Conservation (phyloP, 1,140 invertebrate genomes). For the Leptinotarsa undecemlineata region DNA sequence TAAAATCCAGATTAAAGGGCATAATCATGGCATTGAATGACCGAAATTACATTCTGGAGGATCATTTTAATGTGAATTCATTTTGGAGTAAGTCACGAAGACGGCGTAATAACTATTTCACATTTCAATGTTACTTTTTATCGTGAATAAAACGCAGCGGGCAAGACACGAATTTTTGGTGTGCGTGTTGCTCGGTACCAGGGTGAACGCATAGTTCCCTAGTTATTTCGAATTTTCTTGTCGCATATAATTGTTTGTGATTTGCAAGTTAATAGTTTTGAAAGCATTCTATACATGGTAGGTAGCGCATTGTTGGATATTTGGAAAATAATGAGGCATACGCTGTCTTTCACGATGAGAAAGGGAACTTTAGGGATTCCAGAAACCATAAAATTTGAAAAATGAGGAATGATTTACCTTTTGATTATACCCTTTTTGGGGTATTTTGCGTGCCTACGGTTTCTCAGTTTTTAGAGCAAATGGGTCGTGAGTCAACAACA, state of each 20-base stretch:
- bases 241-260: conserved; percentile 1
- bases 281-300: too few relatives aligned
- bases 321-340: too few relatives aligned
- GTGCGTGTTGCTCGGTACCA: not conserved
- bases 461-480: too few relatives aligned
- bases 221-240: not conserved
- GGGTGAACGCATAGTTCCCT: not conserved
- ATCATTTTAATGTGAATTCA: conserved; percentile 8
- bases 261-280: not conserved
- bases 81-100: conserved; percentile 4
- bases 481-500: too few relatives aligned
- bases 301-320: too few relatives aligned
- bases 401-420: too few relatives aligned
- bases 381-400: too few relatives aligned
- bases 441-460: too few relatives aligned
- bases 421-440: too few relatives aligned
- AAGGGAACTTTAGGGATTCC: too few relatives aligned
- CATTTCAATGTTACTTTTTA: conserved; percentile 3
- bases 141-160: conserved; percentile 5
- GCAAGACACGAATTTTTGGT: conserved; percentile 7
- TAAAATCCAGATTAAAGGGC: conserved; percentile 5
- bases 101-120: conserved; percentile 8
- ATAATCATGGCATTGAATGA: conserved; percentile 6
- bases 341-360: too few relatives aligned
- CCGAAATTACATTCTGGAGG: conserved; percentile 5